Evolutionary conservation across 2,797 vertebrate species (phyloP), one percentile per base, ranked within the genome.

Genomic region (Sebastes itinus): DNA sequence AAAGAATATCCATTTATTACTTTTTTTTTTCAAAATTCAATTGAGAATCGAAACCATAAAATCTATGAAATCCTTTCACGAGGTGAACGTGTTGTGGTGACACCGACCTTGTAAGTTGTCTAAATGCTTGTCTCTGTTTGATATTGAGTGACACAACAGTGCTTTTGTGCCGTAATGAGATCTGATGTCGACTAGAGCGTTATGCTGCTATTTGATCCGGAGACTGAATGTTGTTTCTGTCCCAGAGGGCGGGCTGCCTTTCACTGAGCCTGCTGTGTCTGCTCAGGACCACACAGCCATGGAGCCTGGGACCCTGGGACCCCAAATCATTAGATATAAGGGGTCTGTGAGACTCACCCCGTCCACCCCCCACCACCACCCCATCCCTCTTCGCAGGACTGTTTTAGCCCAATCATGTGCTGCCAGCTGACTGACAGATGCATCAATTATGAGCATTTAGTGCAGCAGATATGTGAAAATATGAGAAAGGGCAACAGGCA

Each of bases 381-480:
- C 85, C 62, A 20, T 35, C 81, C 85, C 78, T 70, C 78, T 93
- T 78, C 25, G 11, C 77, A 82, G 80, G 86, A 85, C 68, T 90
- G 72, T 89, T 89, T 93, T 90, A 94, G 84, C 85, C 93, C 94
- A 96, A 96, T 97, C 95, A 95, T 95, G 95, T 96, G 95, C 95
- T 95, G 95, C 96, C 94, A 93, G 95, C 95, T 97, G 97, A 97
- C 97, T 97, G 95, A 97, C 96, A 95, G 96, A 97, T 92, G 95
- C 95, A 96, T 95, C 96, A 97, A 97, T 97, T 97, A 97, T 95
- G 94, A 95, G 93, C 95, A 96, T 97, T 97, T 97, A 97, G 96
- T 74, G 81, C 83, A 93, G 93, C 94, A 94, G 93, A 93, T 94
- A 94, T 91, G 85, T 90, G 85, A 87, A 94, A 89, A 92, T 88